A percentile compares a stretch with the other conserved stretches of the same genome.
Conservation (phyloP, 1,140 invertebrate genomes). For the Tetragonula clypearis region DNA sequence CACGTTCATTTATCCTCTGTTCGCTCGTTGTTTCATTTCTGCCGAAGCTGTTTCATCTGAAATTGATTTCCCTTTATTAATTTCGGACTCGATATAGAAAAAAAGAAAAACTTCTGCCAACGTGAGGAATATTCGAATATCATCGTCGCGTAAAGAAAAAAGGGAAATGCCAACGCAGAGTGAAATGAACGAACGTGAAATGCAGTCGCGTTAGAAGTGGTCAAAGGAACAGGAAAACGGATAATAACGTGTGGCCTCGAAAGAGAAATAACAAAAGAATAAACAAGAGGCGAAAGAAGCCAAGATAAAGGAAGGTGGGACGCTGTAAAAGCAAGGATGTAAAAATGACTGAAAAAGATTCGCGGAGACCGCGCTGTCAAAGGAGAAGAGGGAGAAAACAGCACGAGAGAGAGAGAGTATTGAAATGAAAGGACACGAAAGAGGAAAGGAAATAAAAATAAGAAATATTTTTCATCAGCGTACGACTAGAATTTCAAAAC, state of each 20-base stretch:
- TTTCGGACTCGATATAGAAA: accelerated
- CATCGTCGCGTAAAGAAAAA: neutral
- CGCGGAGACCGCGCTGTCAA: neutral
- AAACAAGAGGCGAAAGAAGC: neutral
- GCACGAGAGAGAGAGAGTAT: too few relatives aligned
- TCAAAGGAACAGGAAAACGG: neutral
- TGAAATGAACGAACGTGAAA: neutral
- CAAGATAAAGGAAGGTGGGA: neutral
- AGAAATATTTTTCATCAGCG: neutral
- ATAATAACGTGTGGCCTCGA: too few relatives aligned
- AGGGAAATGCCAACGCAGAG: neutral
- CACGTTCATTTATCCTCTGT: too few relatives aligned
- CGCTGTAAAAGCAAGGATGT: too few relatives aligned
- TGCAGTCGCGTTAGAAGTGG: too few relatives aligned
- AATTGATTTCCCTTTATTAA: neutral
- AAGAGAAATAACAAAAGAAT: neutral
- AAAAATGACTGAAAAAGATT: neutral
- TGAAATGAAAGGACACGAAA: neutral
- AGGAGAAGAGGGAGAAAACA: neutral
- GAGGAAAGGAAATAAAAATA: neutral
- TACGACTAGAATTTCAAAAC: neutral
- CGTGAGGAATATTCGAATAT: neutral
- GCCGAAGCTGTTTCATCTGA: neutral
- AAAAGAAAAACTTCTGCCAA: neutral
- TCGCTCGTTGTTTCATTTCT: too few relatives aligned